Base-by-base conservation (phyloP, 2,888 invertebrate species). In the Aphodius sticticus region DNA sequence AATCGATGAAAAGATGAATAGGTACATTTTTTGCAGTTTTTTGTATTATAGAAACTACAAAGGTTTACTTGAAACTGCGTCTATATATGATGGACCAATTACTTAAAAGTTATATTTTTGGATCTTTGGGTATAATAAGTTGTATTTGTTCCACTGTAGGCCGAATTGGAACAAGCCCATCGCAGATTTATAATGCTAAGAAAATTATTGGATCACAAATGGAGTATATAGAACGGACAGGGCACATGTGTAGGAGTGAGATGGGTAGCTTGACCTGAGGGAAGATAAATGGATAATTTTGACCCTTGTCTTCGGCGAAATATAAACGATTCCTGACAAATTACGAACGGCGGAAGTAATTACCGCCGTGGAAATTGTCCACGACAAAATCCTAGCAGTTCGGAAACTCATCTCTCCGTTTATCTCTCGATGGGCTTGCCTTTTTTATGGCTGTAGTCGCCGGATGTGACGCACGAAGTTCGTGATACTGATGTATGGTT, bases 211-310 rank as follows among this genome's bases (percentile, higher is more conserved):
- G 14, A 38, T 38, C 53, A 53, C 53, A 53, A 53, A 53, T 53
- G 12, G 9, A 9, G 12, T 53, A 53, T 53, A 53, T 53, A 53
- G 53, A 53, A 7, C 53, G 53, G 53, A 53, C 7, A 53, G 7
- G 53, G 53, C 53, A 12, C 53, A 12, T 53, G 12, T 53, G 53
- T 53, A 12, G 9, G 53, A 53, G 53, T 9, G 53, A 53, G 53
- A 53, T 53, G 53, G 53, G 9, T 12, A 9, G 12, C 9, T 12
- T 70, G 70, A 70, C 16, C 16, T 1, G 70, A n/a, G 70, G 26
- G n/a, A 37, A 74, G 74, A 74, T 74, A 74, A 74, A 74, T 74
- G 74, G 74, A 74, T 74, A 74, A 74, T 74, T 74, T 74, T 37
- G 35, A 74, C 74, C 74, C 74, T 74, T 37, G 74, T 74, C 74